phyloP scores from a whole-genome alignment of 2,797 vertebrate species.

The Melanogrammus aeglefinus region DNA sequence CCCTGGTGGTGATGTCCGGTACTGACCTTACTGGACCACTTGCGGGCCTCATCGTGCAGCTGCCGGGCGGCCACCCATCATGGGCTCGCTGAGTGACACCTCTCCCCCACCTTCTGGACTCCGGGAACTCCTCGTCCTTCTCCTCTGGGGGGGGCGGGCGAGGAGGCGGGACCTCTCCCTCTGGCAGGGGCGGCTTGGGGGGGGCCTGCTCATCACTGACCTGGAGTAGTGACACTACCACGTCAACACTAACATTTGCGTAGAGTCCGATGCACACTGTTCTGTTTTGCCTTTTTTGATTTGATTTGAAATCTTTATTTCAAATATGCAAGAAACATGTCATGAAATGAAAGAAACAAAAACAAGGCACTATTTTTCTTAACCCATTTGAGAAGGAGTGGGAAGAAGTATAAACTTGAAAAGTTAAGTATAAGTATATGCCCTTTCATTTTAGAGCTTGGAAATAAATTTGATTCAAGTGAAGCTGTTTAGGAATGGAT shows the following conservation, averaged over 20 bases:
- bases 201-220: conserved; percentile 92
- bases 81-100: conserved; percentile 94
- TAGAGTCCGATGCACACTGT: neutral
- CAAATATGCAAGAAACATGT: too few species aligned
- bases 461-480: too few species aligned
- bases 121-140: conserved; percentile 97
- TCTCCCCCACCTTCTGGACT: conserved; percentile 93
- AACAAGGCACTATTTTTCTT: too few species aligned
- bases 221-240: conserved; percentile 52
- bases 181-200: conserved; percentile 94
- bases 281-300: neutral
- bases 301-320: too few species aligned
- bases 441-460: neutral
- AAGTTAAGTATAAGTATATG: too few species aligned
- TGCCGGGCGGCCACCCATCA: conserved; percentile 98
- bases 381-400: too few species aligned
- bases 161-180: conserved; percentile 93
- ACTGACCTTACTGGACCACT: conserved; percentile 92
- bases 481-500: neutral
- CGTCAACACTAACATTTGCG: neutral
- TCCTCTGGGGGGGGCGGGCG: conserved; percentile 95
- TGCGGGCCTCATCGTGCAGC: conserved; percentile 94
- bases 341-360: too few species aligned
- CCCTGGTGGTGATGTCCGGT: conserved; percentile 3
- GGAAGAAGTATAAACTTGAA: too few species aligned